These are phyloP conservation scores for Propithecus deckenii DNA, from an alignment of 2,797 vertebrate species.

Conservation along the genomic window DNA sequence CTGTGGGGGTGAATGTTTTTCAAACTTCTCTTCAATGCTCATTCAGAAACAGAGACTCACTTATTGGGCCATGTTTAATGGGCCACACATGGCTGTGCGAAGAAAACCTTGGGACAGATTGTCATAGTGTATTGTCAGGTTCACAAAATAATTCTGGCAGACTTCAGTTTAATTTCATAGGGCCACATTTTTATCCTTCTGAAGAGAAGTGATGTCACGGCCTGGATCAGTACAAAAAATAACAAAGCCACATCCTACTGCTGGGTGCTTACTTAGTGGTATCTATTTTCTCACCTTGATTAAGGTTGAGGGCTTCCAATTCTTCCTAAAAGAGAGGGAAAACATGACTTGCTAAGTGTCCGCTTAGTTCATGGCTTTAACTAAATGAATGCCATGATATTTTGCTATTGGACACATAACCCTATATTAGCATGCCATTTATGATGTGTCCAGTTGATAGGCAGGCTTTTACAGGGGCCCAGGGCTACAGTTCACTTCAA, in stretches of 20 bases:
- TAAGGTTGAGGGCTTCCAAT: background rate
- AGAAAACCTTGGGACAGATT: conserved; percentile 8
- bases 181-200: background rate
- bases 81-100: background rate
- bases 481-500: conserved; percentile 13
- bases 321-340: background rate
- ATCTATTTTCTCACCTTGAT: background rate
- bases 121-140: background rate
- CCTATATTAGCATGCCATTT: background rate
- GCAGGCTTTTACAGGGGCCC: background rate
- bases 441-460: background rate
- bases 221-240: background rate
- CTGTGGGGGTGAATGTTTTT: background rate
- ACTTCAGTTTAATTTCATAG: background rate
- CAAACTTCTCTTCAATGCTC: background rate
- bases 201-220: background rate
- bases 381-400: background rate
- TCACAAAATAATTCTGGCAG: background rate
- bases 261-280: background rate
- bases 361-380: background rate
- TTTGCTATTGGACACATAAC: background rate
- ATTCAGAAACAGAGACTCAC: background rate
- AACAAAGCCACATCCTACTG: background rate
- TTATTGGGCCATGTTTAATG: background rate
- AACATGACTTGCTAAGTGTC: background rate